A percentile compares a stretch with the other conserved stretches of the same genome.
Evolutionary conservation across 2,113 vertebrate genomes (phyloP).

Genomic region (Crotalus horridus): DNA sequence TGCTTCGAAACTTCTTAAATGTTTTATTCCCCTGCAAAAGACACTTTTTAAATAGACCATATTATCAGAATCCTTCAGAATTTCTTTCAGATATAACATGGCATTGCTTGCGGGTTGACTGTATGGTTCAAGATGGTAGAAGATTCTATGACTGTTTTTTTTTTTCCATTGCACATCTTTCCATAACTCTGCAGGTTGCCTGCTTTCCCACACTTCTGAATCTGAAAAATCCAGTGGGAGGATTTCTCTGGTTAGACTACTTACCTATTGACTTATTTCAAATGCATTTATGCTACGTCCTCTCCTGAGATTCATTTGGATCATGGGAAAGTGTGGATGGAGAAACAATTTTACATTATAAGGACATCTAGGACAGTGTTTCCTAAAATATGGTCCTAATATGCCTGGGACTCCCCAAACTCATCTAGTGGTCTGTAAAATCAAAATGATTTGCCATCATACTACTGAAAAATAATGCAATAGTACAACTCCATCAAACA

Average conservation of each 20-base stretch:
- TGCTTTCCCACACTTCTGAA: not conserved
- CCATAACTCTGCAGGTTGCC: not conserved
- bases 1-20: not conserved
- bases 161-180: not conserved
- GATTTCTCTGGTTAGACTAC: not conserved
- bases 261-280: not conserved
- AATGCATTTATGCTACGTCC: not conserved
- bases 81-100: not conserved
- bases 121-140: not conserved
- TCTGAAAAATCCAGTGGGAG: not conserved
- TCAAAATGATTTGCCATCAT: not conserved
- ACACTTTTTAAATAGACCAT: not conserved
- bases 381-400: not conserved
- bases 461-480: not conserved
- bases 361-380: not conserved
- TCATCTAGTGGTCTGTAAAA: not conserved
- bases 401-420: not conserved
- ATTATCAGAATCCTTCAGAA: not conserved
- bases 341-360: not conserved
- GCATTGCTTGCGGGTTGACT: not conserved
- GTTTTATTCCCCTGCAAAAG: not conserved
- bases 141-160: not conserved
- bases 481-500: not conserved
- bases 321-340: not conserved
- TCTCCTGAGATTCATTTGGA: not conserved